Conservation (phyloP, 2,888 invertebrate genomes). For the Ormia ochracea region DNA sequence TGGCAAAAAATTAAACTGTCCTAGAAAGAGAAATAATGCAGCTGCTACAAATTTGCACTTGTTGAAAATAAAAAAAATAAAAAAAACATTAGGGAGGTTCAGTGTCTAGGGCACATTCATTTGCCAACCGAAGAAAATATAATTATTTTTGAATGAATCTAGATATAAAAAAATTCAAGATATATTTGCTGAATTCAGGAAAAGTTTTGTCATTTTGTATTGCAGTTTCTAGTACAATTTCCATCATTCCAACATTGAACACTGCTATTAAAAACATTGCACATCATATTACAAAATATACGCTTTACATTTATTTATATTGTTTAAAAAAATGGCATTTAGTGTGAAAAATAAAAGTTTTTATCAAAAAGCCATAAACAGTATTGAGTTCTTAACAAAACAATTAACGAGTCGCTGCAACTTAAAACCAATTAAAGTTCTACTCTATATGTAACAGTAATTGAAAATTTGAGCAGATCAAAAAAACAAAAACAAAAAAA, state of each 20-base stretch:
- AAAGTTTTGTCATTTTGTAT: too few relatives aligned
- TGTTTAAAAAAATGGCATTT: background rate
- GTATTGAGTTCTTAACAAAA: background rate
- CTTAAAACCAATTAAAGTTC: conserved; percentile 5
- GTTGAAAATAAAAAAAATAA: background rate
- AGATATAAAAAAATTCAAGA: too few relatives aligned
- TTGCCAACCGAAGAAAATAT: too few relatives aligned
- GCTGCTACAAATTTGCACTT: background rate
- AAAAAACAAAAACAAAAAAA: background rate
- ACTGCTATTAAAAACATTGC: too few relatives aligned
- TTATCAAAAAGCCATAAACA: background rate
- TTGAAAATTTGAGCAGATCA: background rate
- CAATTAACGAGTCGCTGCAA: conserved; percentile 10
- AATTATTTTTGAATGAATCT: too few relatives aligned
- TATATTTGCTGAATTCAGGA: too few relatives aligned
- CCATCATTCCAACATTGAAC: too few relatives aligned
- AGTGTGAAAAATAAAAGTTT: background rate
- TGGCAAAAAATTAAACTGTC: background rate
- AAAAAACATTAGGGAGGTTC: background rate
- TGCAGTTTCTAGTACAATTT: too few relatives aligned
- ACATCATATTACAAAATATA: too few relatives aligned
- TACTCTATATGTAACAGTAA: background rate
- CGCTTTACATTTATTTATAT: too few relatives aligned
- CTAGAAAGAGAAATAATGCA: background rate
- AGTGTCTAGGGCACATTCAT: too few relatives aligned